These are phyloP conservation scores for Orientallactaga bullata DNA, from an alignment of 2,113 vertebrate genomes.

Conservation along the genomic window DNA sequence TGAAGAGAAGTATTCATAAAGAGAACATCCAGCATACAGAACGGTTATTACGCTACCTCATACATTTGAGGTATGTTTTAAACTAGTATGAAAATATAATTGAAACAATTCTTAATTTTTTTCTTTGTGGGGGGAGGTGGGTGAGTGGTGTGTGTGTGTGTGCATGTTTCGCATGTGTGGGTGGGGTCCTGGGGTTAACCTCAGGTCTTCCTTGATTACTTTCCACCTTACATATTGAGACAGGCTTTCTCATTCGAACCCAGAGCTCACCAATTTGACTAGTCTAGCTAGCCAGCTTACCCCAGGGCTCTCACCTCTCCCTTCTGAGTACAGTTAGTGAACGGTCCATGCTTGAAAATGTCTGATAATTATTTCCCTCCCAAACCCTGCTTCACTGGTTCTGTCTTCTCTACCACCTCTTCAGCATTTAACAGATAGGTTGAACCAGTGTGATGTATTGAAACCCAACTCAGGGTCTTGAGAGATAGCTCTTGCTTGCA, in stretches of 20 bases:
- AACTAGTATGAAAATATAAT: not conserved
- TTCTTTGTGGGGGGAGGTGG: too few relatives aligned
- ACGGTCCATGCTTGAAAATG: not conserved
- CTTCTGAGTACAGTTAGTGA: not conserved
- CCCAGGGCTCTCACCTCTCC: too few relatives aligned
- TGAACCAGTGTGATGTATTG: not conserved
- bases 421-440: not conserved
- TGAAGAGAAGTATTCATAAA: slow-evolving; percentile 91
- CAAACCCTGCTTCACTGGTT: not conserved
- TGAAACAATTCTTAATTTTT: too few relatives aligned
- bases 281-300: too few relatives aligned
- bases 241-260: too few relatives aligned
- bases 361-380: not conserved
- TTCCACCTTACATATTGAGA: too few relatives aligned
- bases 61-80: slow-evolving; percentile 95
- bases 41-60: slow-evolving; percentile 98
- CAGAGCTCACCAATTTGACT: too few relatives aligned
- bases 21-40: slow-evolving; percentile 89
- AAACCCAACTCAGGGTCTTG: not conserved
- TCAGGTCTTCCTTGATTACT: too few relatives aligned
- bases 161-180: too few relatives aligned
- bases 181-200: too few relatives aligned
- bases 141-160: too few relatives aligned
- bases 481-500: too few relatives aligned
- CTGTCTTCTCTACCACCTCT: not conserved